Evolutionary conservation across 2,888 invertebrate genomes (phyloP).

Genomic region (Papilio demoleus): DNA sequence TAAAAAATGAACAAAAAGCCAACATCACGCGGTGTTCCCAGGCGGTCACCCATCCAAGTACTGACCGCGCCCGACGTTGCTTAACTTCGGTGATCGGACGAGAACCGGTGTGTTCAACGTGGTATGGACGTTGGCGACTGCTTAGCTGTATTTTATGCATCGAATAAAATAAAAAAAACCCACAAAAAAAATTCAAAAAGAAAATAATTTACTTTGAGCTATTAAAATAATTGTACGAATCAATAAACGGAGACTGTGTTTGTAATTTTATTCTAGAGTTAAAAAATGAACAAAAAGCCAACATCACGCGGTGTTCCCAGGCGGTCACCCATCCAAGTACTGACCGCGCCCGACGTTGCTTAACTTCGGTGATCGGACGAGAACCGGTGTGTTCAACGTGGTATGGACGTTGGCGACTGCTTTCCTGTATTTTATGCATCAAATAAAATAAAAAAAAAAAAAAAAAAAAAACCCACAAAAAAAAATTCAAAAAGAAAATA

Average conservation of each 20-base stretch:
- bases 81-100: slow-evolving; percentile 65
- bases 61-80: slow-evolving; percentile 61
- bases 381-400: slow-evolving; percentile 61
- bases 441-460: no score
- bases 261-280: no score
- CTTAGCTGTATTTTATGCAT: no score
- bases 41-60: slow-evolving; percentile 68
- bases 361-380: slow-evolving; percentile 65
- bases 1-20: slow-evolving; percentile 47
- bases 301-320: slow-evolving; percentile 65
- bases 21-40: slow-evolving; percentile 66
- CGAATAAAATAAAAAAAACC: no score
- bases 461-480: no score
- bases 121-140: slow-evolving; percentile 57
- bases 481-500: no score
- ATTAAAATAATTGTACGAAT: no score
- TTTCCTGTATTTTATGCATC: no score
- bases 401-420: slow-evolving; percentile 56
- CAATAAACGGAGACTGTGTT: no score
- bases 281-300: slow-evolving; percentile 55
- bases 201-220: no score
- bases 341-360: slow-evolving; percentile 62
- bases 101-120: slow-evolving; percentile 61
- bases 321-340: slow-evolving; percentile 68
- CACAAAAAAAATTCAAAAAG: no score